Conservation (phyloP, 1,140 invertebrate genomes). For the Drosophila novamexicana region DNA sequence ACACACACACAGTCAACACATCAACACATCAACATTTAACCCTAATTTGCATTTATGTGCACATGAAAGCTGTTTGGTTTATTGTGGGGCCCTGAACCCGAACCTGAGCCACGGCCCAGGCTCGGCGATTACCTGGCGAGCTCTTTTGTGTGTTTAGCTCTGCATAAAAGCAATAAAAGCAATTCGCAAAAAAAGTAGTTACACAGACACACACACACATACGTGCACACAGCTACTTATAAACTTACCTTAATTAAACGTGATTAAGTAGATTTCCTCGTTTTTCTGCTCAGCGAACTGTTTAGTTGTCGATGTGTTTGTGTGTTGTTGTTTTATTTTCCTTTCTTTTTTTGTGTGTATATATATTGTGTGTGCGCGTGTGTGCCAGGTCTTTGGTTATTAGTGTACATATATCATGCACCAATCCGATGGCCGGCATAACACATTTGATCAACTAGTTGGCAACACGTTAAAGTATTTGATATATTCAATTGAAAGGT, state of each 20-base stretch:
- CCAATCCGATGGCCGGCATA: slow-evolving; percentile 13
- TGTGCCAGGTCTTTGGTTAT: slow-evolving; percentile 51
- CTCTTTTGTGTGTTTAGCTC: slow-evolving; percentile 67
- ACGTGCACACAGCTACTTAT: slow-evolving; percentile 58
- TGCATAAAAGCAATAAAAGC: slow-evolving; percentile 74
- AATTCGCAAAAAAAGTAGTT: slow-evolving; percentile 66
- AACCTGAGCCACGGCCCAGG: slow-evolving; percentile 6
- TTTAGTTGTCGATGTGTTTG: slow-evolving; percentile 72
- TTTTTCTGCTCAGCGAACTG: slow-evolving; percentile 80
- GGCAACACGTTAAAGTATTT: slow-evolving; percentile 16
- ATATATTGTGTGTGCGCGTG: slow-evolving; percentile 1
- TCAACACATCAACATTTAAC: slow-evolving; percentile 67
- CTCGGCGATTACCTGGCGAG: slow-evolving; percentile 39
- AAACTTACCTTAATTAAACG: slow-evolving; percentile 83
- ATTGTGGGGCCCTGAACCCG: slow-evolving; percentile 30
- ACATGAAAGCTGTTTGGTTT: slow-evolving; percentile 46
- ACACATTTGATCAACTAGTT: slow-evolving; percentile 17
- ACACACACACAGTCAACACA: slow-evolving; percentile 23
- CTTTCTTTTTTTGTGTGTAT: slow-evolving; percentile 15
- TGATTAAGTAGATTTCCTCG: slow-evolving; percentile 83
- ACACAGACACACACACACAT: slow-evolving; percentile 38
- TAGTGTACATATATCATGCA: slow-evolving; percentile 62
- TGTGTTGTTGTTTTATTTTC: slow-evolving; percentile 7
- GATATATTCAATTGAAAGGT: neutral
- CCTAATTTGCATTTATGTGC: slow-evolving; percentile 82